Base-by-base conservation (phyloP, 2,888 invertebrate genomes). In the Frankliniella fusca region DNA sequence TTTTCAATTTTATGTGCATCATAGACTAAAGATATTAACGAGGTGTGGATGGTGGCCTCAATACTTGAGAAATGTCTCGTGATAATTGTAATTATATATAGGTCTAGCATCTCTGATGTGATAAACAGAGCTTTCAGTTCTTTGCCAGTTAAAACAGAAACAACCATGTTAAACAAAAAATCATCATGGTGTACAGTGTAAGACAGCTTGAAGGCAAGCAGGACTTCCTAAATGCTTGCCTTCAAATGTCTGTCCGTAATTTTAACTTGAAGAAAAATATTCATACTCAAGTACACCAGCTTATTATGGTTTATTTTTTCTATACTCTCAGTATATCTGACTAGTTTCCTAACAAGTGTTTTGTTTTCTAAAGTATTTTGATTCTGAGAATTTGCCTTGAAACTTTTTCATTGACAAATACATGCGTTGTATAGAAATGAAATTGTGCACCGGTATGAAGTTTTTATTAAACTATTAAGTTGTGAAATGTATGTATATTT, bases 221-320 rank as follows among this genome's bases (percentile, higher is more conserved):
- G 70, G 27, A 76, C 70, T 76, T 76, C 23, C 12, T 76, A 23
- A 76, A 27, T 76, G 70, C 70, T 76, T 76, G 70, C 70, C 70
- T 76, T 76, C 70, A 76, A 76, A 76, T 76, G 70, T 76, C 70
- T 76, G 70, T 76, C 70, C 27, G 12, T 12, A 76, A 12, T 76
- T 76, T 76, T 76, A 76, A 8, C 23, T 76, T 27, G 8, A 76
- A 76, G 70, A 76, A 27, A 23, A 8, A 12, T 76, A 27, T 76
- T 27, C 27, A 27, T 76, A 76, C 70, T 76, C 70, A 76, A 27
- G 70, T 76, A 76, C 70, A 76, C 70, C 70, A 76, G 70, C 70
- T 76, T 76, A 76, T 76, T 76, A 76, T 76, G 70, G 70, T 76
- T 76, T 76, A 76, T 76, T 76, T 76, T 76, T 76, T 76, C 70